A percentile compares a stretch with the other conserved stretches of the same genome.
Conservation (phyloP, 2,888 invertebrate species). For the Cheilosia impressa region DNA sequence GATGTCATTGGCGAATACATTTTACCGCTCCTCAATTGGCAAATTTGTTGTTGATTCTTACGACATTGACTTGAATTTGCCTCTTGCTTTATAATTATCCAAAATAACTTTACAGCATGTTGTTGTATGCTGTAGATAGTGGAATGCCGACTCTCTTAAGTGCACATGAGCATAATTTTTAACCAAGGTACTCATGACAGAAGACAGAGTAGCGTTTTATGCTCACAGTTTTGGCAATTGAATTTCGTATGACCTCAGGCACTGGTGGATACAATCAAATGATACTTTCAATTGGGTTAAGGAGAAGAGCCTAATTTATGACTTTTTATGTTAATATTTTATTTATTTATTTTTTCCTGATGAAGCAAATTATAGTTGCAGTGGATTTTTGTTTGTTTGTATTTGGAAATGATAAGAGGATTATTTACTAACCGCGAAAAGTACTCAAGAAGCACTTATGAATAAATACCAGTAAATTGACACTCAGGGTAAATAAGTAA, state of each 20-base stretch:
- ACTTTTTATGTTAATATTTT: conserved; percentile 9
- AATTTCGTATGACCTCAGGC: conserved; percentile 39
- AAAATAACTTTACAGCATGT: conserved; percentile 9
- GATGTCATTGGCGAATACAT: conserved; percentile 38
- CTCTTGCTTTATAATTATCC: not conserved
- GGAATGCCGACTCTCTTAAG: conserved; percentile 9
- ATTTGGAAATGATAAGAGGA: not conserved
- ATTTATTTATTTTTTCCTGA: not conserved
- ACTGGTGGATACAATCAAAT: conserved; percentile 27
- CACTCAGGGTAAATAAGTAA: not conserved
- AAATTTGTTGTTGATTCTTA: conserved; percentile 6
- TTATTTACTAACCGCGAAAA: conserved; percentile 4
- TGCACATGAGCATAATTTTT: conserved; percentile 18
- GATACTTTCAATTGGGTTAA: conserved; percentile 25
- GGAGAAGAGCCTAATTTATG: conserved; percentile 22
- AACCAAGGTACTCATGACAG: conserved; percentile 16
- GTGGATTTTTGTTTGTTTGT: conserved; percentile 3
- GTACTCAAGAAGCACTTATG: conserved; percentile 21
- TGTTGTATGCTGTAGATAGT: conserved; percentile 2
- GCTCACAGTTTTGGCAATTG: conserved; percentile 11
- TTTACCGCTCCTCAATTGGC: conserved; percentile 28
- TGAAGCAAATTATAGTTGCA: conserved; percentile 1
- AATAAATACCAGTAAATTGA: conserved; percentile 5
- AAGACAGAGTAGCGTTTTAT: not conserved
- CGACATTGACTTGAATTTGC: conserved; percentile 26